A percentile compares a stretch with the other conserved stretches of the same genome.
These are phyloP conservation scores for Spheniscus mendiculus DNA, from an alignment of 2,113 vertebrate species.

Conservation along the genomic window DNA sequence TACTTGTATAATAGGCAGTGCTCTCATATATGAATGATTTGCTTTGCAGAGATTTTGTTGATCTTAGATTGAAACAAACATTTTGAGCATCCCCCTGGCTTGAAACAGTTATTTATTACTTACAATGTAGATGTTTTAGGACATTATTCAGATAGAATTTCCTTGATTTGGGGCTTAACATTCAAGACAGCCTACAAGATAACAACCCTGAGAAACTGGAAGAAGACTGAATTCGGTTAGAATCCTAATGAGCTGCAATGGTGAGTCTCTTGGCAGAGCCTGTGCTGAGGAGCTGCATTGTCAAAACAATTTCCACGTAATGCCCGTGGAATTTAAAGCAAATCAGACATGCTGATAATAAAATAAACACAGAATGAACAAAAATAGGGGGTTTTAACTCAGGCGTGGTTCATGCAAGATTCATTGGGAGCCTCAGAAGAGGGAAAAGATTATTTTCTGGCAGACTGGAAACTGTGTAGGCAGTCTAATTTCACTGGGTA, in stretches of 20 bases:
- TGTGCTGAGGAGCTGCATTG: neutral
- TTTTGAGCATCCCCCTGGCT: neutral
- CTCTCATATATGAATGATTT: neutral
- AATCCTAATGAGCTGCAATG: neutral
- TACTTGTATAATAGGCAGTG: neutral
- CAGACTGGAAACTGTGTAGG: neutral
- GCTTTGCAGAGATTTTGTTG: neutral
- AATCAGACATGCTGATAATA: neutral
- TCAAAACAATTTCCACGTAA: constrained; percentile 3
- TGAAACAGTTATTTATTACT: neutral
- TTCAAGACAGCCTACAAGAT: neutral
- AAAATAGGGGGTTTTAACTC: neutral
- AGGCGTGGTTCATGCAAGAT: neutral
- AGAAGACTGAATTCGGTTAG: neutral
- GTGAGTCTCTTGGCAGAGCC: neutral
- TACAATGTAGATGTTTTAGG: neutral
- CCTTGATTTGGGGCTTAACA: neutral
- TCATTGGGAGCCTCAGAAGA: neutral
- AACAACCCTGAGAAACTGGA: neutral
- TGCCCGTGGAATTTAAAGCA: neutral
- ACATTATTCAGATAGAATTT: neutral
- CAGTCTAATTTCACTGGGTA: neutral
- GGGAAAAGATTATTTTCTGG: neutral
- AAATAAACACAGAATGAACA: neutral
- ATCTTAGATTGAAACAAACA: neutral